Percentiles rank a stretch among this genome's conserved stretches.
Evolutionary conservation across 2,888 invertebrate species (phyloP).

Genomic region (Chirona hameri): DNA sequence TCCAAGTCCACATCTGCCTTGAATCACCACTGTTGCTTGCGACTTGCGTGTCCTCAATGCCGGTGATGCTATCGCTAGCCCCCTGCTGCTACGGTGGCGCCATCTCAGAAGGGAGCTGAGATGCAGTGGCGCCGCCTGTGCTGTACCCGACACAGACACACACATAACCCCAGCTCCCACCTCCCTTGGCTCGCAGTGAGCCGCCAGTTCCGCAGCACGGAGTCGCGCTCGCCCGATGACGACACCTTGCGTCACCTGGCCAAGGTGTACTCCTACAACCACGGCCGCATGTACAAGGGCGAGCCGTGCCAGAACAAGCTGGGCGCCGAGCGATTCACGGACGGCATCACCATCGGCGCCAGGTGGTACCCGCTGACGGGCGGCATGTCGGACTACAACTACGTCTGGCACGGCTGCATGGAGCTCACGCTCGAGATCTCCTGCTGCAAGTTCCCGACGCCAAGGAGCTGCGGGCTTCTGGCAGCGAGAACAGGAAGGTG

Average conservation of each 20-base stretch:
- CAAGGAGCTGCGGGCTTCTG: slow-evolving; percentile 76
- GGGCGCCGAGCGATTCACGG: slow-evolving; percentile 69
- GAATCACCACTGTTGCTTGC: no score
- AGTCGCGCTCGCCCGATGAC: slow-evolving; percentile 84
- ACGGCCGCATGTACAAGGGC: slow-evolving; percentile 82
- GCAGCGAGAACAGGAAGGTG: slow-evolving; percentile 82
- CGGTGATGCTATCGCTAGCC: no score
- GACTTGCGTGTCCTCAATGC: no score
- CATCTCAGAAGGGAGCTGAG: no score
- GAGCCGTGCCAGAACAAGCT: slow-evolving; percentile 66
- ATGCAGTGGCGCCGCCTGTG: no score
- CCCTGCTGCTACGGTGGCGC: no score
- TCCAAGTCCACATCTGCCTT: no score
- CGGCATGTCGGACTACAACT: slow-evolving; percentile 77
- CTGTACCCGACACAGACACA: no score
- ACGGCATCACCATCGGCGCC: slow-evolving; percentile 92
- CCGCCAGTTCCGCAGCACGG: slow-evolving; percentile 44
- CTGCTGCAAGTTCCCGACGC: slow-evolving; percentile 87
- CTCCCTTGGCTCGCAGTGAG: neutral
- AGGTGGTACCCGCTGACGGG: slow-evolving; percentile 87
- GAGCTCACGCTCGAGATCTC: slow-evolving; percentile 91
- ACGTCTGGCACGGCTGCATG: slow-evolving; percentile 89
- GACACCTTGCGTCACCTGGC: slow-evolving; percentile 86
- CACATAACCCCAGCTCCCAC: no score
- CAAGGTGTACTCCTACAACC: slow-evolving; percentile 77